Evolutionary conservation across 2,888 invertebrate genomes (phyloP).

Genomic region (Tribolium freemani): DNA sequence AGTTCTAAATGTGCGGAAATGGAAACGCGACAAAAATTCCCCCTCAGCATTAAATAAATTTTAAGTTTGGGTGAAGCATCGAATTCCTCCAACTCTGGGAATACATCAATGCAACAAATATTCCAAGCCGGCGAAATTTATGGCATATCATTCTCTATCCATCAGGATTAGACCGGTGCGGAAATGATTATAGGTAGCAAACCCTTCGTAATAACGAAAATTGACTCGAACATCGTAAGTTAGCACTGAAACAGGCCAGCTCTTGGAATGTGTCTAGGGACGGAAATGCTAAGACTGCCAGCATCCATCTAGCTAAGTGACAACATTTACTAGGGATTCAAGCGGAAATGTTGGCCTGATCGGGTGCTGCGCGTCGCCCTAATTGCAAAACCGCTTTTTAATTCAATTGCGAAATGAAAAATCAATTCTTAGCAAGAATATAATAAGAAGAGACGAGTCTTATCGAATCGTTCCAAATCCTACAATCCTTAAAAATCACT

Average conservation of each 20-base stretch:
- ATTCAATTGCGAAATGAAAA: conserved; percentile 3
- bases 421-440: neutral
- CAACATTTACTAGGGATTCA: conserved; percentile 45
- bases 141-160: conserved; percentile 23
- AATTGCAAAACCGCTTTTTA: conserved; percentile 24
- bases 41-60: neutral
- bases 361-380: conserved; percentile 6
- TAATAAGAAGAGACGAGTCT: neutral
- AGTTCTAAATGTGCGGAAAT: conserved; percentile 15
- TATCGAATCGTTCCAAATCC: neutral
- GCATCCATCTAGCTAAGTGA: conserved; percentile 51
- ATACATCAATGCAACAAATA: neutral
- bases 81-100: neutral
- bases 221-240: conserved; percentile 32
- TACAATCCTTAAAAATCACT: neutral
- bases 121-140: conserved; percentile 10
- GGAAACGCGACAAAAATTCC: conserved; percentile 7
- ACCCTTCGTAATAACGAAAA: conserved; percentile 33
- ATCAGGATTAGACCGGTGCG: conserved; percentile 30
- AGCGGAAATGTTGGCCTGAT: conserved; percentile 18
- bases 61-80: too few species aligned
- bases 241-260: conserved; percentile 33
- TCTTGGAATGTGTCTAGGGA: conserved; percentile 42
- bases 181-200: conserved; percentile 29
- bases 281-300: conserved; percentile 44